phyloP scores from a whole-genome alignment of 2,113 vertebrate genomes.

The Myotis yumanensis region DNA sequence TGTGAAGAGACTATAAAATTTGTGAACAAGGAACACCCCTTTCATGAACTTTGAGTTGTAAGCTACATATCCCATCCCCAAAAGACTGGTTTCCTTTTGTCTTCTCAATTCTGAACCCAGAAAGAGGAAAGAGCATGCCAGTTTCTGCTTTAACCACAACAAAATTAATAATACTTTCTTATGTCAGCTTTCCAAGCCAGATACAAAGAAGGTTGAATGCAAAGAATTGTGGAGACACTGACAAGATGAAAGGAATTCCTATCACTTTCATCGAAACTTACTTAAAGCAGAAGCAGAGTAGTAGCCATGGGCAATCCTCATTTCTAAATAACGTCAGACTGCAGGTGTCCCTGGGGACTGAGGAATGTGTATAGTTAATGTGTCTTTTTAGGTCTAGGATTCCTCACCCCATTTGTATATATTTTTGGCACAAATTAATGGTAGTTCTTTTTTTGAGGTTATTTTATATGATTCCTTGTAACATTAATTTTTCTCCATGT shows the following conservation, averaged over 20 bases:
- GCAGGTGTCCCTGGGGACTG: not conserved
- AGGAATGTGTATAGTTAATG: not conserved
- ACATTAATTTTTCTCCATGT: not conserved
- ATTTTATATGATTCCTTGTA: not conserved
- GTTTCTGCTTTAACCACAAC: not conserved
- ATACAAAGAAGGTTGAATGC: not conserved
- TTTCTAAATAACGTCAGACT: not conserved
- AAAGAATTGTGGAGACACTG: not conserved
- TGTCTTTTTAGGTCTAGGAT: not conserved
- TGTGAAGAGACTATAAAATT: conserved; percentile 47
- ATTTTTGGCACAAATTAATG: not conserved
- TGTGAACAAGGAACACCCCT: conserved; percentile 40
- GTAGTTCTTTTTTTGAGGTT: not conserved
- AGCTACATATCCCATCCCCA: not conserved
- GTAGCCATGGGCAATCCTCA: not conserved
- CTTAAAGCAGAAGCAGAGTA: not conserved
- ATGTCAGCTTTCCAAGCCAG: not conserved
- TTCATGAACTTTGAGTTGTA: not conserved
- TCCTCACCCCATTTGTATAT: not conserved
- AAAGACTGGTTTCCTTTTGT: not conserved
- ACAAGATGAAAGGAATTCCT: conserved; percentile 26
- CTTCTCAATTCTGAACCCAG: not conserved
- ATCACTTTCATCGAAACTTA: conserved; percentile 9
- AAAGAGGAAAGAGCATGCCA: not conserved
- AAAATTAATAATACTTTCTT: conserved; percentile 7